phyloP scores from a whole-genome alignment of 1,140 invertebrate species.

The Anadara kagoshimensis region DNA sequence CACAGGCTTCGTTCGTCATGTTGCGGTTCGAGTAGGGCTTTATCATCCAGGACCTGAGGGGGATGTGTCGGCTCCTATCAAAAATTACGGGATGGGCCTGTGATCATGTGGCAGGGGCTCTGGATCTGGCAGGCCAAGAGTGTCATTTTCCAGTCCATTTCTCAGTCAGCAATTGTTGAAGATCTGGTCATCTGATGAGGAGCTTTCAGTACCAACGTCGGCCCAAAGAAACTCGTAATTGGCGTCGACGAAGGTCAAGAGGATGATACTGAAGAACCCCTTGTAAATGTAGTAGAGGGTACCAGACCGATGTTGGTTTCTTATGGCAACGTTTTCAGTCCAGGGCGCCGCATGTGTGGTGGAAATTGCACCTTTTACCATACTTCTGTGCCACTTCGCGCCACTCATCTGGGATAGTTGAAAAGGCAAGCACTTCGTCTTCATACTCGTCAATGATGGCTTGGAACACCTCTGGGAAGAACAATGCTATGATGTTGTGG shows the following conservation, averaged over 20 bases:
- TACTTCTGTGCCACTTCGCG: constrained; percentile 3
- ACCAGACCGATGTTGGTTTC: constrained; percentile 7
- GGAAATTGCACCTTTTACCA: too few species aligned
- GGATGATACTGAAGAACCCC: too few species aligned
- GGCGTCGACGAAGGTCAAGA: too few species aligned
- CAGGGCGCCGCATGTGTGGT: too few species aligned
- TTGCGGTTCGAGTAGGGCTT: constrained; percentile 71
- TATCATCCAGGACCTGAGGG: constrained; percentile 66
- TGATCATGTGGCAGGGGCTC: constrained; percentile 34
- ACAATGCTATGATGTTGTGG: neutral
- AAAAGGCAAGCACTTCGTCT: neutral
- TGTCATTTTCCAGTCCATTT: too few species aligned
- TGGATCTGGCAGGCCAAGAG: constrained; percentile 41
- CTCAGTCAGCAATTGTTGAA: too few species aligned
- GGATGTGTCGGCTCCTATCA: constrained; percentile 51
- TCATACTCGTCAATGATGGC: constrained; percentile 6
- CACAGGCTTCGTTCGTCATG: constrained; percentile 45
- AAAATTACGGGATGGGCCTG: constrained; percentile 38
- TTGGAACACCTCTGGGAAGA: neutral
- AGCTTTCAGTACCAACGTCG: constrained; percentile 1
- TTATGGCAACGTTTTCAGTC: too few species aligned
- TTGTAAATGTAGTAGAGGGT: constrained; percentile 3
- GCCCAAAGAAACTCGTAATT: too few species aligned
- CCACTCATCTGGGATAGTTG: constrained; percentile 1
- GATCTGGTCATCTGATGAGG: neutral